These are phyloP conservation scores for Eueides isabella DNA, from an alignment of 1,140 invertebrate genomes.

Conservation along the genomic window DNA sequence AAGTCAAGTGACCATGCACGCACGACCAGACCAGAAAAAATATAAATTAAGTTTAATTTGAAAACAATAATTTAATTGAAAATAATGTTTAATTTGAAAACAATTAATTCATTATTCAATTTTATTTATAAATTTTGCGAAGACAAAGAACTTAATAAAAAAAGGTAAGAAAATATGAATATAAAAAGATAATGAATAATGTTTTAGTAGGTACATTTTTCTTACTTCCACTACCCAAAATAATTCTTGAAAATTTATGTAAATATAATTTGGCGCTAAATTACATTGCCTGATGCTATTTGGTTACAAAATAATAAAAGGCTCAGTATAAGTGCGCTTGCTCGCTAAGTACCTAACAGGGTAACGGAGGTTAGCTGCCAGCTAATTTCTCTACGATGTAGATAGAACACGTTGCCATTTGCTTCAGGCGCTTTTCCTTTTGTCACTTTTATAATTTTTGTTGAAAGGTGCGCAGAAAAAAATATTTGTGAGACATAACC, in stretches of 20 bases:
- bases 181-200: background rate
- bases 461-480: slow-evolving; percentile 45
- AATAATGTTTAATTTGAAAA: too few species aligned
- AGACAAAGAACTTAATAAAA: too few species aligned
- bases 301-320: slow-evolving; percentile 27
- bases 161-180: too few species aligned
- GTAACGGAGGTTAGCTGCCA: slow-evolving; percentile 47
- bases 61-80: too few species aligned
- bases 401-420: slow-evolving; percentile 72
- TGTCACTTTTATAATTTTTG: slow-evolving; percentile 63
- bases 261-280: slow-evolving; percentile 7
- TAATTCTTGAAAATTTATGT: slow-evolving; percentile 1
- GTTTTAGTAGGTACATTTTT: background rate
- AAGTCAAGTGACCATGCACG: too few species aligned
- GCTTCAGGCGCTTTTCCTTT: slow-evolving; percentile 52
- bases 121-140: too few species aligned
- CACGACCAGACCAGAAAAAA: too few species aligned
- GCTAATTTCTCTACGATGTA: slow-evolving; percentile 73
- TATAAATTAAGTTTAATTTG: too few species aligned
- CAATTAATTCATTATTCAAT: too few species aligned
- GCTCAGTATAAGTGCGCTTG: slow-evolving; percentile 12
- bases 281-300: slow-evolving; percentile 10
- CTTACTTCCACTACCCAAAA: background rate
- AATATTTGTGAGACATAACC: background rate
- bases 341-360: slow-evolving; percentile 39